Evolutionary conservation across 1,140 invertebrate genomes (phyloP), one percentile per base, ranked within the genome.

Genomic region (Polypedilum pembai): DNA sequence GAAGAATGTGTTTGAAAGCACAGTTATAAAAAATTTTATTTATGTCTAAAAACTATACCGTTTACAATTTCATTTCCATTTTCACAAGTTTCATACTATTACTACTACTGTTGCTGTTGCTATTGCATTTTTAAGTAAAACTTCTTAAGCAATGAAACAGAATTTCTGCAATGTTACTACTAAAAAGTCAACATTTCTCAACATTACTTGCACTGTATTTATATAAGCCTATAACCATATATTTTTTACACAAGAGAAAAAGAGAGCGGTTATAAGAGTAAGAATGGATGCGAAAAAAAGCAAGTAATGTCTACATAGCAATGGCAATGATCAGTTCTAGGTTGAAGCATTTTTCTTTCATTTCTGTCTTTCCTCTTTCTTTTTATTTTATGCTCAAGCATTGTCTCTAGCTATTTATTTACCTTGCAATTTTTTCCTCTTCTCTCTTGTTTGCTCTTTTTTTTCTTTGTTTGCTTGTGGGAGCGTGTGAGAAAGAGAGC

Each of bases 1-100:
- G n/a, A 56, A n/a, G 7, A 33, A 33, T 56, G 45, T 56, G 12
- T n/a, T 56, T 12, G 45, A 56, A 56, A 56, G 45, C 45, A 56
- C 45, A 56, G 45, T 56, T 56, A 56, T 56, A n/a, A 56, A 56
- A 56, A 15, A 56, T 56, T 56, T 45, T 56, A n/a, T 15, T 56
- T 56, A 56, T 56, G 45, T 56, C 12, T 56, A 56, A 33, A 33
- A 33, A 15, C 45, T 4, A 56, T 56, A 56, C 45, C 45, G 45
- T 56, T 56, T 12, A 56, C 45, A n/a, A 33, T 56, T 56, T n/a
- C 45, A 56, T 33, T 33, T n/a, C 45, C 45, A 56, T 56, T 56
- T 56, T 12, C 45, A 56, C 45, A 56, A 33, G 45, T 56, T 12
- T 56, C 12, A 15, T 10, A 45, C 45, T 56, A 3, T 56, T 56